Evolutionary conservation across 23 tunicate species (phyloP), one percentile per base, ranked within the genome.

Genomic region (Halocynthia aurantium): DNA sequence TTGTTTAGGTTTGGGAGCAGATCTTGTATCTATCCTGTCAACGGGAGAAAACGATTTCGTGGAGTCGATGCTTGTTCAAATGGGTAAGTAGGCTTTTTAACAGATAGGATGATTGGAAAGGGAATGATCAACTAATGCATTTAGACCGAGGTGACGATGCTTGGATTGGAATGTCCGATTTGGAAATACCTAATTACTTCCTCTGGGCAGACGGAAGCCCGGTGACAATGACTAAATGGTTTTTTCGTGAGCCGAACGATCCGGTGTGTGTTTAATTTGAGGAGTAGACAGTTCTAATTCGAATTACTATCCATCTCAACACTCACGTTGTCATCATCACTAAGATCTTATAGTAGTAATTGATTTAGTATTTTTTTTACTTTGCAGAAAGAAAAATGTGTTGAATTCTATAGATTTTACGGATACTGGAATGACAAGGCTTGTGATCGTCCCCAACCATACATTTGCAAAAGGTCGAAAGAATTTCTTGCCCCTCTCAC

Each of bases 111-210:
- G 4, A 58, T 13, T 58, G 17, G 64, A 13, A 58, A 58, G 17
- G 64, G 64, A 58, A 15, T 58, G 17, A 13, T 13, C 64, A 4
- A 58, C 64, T 67, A 0, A 15, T 67, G 72, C 40, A 31, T 77
- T 57, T 22, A 83, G 88, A 70, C 73, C 73, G 69, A 10, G 97
- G 90, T 6, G 97, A 80, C 50, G 97, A 91, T 70, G 90, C 81
- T 44, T 91, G 97, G 97, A 91, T 91, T 65, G 90, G 97, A n/a
- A 71, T 91, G 53, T 81, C 81, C 50, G 97, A 85, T 72, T 76
- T 91, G 18, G 97, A 91, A 50, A 77, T 69, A 5, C 74, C 52
- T 22, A 85, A 91, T 52, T 91, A 85, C 57, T 91, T 85, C 75
- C 75, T 60, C 51, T 91, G 97, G 97, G 62, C 86, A 7, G 97